phyloP scores from a whole-genome alignment of 2,888 invertebrate species.

The Leptothorax acervorum region DNA sequence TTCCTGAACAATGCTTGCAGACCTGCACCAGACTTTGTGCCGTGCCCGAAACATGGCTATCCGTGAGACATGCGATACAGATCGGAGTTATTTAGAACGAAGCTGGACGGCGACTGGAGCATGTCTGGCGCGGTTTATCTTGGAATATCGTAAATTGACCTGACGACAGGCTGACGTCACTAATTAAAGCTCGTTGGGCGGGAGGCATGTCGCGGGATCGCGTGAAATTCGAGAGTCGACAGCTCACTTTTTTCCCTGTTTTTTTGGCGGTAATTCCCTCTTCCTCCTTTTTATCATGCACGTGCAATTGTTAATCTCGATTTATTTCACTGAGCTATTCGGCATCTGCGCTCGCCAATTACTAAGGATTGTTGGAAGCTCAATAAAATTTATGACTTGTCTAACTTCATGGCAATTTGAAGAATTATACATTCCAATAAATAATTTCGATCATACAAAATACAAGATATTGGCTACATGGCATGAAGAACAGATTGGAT shows the following conservation, averaged over 20 bases:
- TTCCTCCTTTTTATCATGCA: not conserved
- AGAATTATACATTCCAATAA: not conserved
- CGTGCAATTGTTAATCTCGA: constrained; percentile 60
- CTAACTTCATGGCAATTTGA: constrained; percentile 23
- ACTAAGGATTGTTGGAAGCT: constrained; percentile 47
- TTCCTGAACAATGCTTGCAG: not conserved
- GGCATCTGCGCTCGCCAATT: constrained; percentile 49
- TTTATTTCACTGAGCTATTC: constrained; percentile 50
- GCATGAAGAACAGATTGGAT: not conserved
- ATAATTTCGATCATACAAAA: not conserved
- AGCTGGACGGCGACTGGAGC: constrained; percentile 72
- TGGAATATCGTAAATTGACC: constrained; percentile 84
- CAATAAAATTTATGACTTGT: constrained; percentile 25
- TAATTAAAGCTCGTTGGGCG: constrained; percentile 83
- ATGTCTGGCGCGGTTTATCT: constrained; percentile 79
- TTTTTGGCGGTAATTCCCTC: not conserved
- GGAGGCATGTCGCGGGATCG: constrained; percentile 56
- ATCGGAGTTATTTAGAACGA: constrained; percentile 47
- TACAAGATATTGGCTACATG: not conserved
- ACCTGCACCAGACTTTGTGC: not conserved
- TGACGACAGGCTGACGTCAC: constrained; percentile 84
- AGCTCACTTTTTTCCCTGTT: constrained; percentile 1
- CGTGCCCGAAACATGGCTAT: not conserved
- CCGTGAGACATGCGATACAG: constrained; percentile 16
- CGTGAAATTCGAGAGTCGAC: constrained; percentile 63